Base-by-base conservation (phyloP, 2,888 invertebrate species). In the Dioctria rufipes region DNA sequence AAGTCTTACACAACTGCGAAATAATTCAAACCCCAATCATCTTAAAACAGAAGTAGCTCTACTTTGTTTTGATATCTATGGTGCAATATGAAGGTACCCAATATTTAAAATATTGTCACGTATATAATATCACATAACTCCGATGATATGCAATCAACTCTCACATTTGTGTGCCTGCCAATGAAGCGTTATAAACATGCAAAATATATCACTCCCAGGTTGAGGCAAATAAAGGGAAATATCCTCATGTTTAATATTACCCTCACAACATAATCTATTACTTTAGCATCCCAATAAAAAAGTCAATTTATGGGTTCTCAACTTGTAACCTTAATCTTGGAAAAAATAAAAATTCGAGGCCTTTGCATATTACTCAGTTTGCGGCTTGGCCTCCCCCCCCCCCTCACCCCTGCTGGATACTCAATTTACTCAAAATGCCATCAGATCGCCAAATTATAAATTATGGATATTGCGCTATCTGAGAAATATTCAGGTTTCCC, bases 391-490 rank as follows among this genome's bases (percentile, higher is more conserved):
- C 13, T 60, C 63, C 5, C 46, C n/a, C n/a, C n/a, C n/a, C n/a
- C n/a, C n/a, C n/a, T n/a, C n/a, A n/a, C n/a, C n/a, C 46, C 5
- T 46, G 9, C 63, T 25, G 25, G 25, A 25, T 25, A 39, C 5
- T 9, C 51, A 71, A 71, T 60, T 75, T 43, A 58, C 60, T 61
- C 25, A 43, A 75, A 60, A 58, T 43, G 58, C 61, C 43, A 75
- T 75, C 60, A 75, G 58, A 60, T 75, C 61, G 75, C 42, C 13
- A 75, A 75, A 75, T 75, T 75, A 75, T 75, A 75, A 75, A 75
- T 60, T 75, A 75, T 75, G 75, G 75, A 75, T 75, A 75, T 75
- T 75, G 75, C 75, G 43, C 42, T 13, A 13, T 37, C 40, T 43
- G 25, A 2, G 25, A 25, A 25, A 25, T 25, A 25, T 25, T 25